A percentile compares a stretch with the other conserved stretches of the same genome.
Evolutionary conservation across 2,797 vertebrate genomes (phyloP).

Genomic region (Protosalanx chinensis): DNA sequence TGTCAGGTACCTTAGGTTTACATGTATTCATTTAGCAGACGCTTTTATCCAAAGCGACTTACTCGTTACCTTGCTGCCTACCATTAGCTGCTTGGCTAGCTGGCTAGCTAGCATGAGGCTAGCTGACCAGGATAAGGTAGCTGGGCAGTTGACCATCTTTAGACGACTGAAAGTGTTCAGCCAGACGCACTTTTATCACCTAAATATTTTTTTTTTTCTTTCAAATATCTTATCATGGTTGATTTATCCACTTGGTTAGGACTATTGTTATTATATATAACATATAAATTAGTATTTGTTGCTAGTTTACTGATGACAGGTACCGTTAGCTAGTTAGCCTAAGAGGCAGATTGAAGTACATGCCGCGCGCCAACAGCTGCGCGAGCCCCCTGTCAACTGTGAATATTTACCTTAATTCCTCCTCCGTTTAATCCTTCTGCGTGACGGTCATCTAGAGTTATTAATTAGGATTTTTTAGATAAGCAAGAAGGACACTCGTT

Average conservation of each 20-base stretch:
- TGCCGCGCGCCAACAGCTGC: background rate
- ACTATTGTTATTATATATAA: too few relatives aligned
- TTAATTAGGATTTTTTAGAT: background rate
- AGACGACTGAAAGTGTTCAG: too few relatives aligned
- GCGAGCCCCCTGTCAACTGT: background rate
- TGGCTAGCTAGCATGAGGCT: slow-evolving; percentile 4
- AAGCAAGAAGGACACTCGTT: background rate
- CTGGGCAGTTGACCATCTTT: background rate
- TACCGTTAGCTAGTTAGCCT: background rate
- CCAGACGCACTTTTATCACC: background rate
- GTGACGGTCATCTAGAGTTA: background rate
- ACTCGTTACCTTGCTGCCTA: slow-evolving; percentile 2
- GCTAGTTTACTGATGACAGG: background rate
- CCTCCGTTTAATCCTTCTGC: slow-evolving; percentile 1
- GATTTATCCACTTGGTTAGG: too few relatives aligned
- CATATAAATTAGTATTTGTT: too few relatives aligned
- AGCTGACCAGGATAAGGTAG: background rate
- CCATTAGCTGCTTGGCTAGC: background rate
- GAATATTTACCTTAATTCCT: background rate
- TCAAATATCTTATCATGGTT: too few relatives aligned
- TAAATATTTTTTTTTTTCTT: too few relatives aligned
- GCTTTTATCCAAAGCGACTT: too few relatives aligned
- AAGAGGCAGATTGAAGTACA: background rate
- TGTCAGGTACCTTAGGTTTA: too few relatives aligned
- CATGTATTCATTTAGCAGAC: too few relatives aligned